Percentiles rank a stretch among this genome's conserved stretches.
phyloP scores from a whole-genome alignment of 2,888 invertebrate genomes.

The Thera britannica region DNA sequence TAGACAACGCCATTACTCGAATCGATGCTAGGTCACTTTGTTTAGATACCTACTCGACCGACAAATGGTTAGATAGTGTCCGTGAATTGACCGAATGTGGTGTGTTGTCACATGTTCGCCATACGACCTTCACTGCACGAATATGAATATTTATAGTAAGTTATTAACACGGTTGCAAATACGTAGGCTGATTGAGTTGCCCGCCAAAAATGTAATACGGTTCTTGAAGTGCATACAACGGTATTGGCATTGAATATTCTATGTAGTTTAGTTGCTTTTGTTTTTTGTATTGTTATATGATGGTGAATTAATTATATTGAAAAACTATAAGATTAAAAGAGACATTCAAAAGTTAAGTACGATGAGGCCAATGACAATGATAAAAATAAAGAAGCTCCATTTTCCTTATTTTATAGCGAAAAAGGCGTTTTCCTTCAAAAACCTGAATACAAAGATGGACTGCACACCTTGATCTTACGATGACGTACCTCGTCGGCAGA shows the following conservation, averaged over 20 bases:
- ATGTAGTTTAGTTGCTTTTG: too few species aligned
- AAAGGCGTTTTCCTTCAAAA: slow-evolving; percentile 12
- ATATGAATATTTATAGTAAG: slow-evolving; percentile 8
- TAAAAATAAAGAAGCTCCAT: slow-evolving; percentile 5
- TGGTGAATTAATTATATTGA: too few species aligned
- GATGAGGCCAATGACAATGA: background rate
- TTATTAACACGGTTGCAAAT: slow-evolving; percentile 1
- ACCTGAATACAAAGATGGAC: slow-evolving; percentile 25
- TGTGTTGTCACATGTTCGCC: slow-evolving; percentile 9
- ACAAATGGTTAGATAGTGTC: slow-evolving; percentile 8
- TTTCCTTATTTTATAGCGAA: slow-evolving; percentile 1
- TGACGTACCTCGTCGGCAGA: slow-evolving; percentile 34
- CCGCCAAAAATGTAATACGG: background rate
- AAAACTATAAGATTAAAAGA: background rate
- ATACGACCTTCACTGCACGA: slow-evolving; percentile 22
- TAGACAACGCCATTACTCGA: background rate
- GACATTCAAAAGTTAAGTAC: background rate
- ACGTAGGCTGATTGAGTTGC: slow-evolving; percentile 2
- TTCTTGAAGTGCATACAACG: too few species aligned
- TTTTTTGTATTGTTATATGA: too few species aligned
- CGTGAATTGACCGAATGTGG: slow-evolving; percentile 3
- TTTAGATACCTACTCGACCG: slow-evolving; percentile 15
- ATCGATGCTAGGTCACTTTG: slow-evolving; percentile 17
- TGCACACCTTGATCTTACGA: slow-evolving; percentile 49
- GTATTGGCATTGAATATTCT: too few species aligned